phyloP scores from a whole-genome alignment of 2,888 invertebrate species.

The Agriopis leucophaearia region DNA sequence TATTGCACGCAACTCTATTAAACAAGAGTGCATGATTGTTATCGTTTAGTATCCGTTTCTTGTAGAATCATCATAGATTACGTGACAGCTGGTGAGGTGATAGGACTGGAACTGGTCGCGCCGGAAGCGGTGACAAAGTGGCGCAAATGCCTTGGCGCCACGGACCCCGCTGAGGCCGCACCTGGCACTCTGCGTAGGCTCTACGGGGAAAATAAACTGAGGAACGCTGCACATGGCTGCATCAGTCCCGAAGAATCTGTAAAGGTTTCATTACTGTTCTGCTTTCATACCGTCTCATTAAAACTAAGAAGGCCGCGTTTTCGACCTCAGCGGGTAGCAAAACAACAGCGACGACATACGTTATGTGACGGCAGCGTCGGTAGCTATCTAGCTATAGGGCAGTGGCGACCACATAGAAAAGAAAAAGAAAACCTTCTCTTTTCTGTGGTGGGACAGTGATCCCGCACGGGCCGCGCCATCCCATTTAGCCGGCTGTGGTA shows the following conservation, averaged over 20 bases:
- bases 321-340: too few relatives aligned
- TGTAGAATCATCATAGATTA: conserved; percentile 87
- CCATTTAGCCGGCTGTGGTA: too few relatives aligned
- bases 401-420: too few relatives aligned
- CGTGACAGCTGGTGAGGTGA: conserved; percentile 90
- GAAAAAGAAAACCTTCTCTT: too few relatives aligned
- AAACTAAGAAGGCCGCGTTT: too few relatives aligned
- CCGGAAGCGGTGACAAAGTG: conserved; percentile 89
- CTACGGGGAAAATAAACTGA: conserved; percentile 89
- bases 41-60: neutral
- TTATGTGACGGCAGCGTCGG: too few relatives aligned
- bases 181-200: conserved; percentile 87
- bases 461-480: too few relatives aligned
- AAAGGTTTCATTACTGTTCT: conserved; percentile 61
- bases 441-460: too few relatives aligned
- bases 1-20: neutral
- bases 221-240: conserved; percentile 91
- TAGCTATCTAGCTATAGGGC: too few relatives aligned
- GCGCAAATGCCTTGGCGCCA: conserved; percentile 88
- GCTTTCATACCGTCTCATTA: neutral
- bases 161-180: conserved; percentile 87
- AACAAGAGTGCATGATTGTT: neutral
- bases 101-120: conserved; percentile 91
- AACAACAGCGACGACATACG: too few relatives aligned
- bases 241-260: conserved; percentile 84